A percentile compares a stretch with the other conserved stretches of the same genome.
Evolutionary conservation across 2,113 vertebrate species (phyloP).

Genomic region (Gymnarchus niloticus): DNA sequence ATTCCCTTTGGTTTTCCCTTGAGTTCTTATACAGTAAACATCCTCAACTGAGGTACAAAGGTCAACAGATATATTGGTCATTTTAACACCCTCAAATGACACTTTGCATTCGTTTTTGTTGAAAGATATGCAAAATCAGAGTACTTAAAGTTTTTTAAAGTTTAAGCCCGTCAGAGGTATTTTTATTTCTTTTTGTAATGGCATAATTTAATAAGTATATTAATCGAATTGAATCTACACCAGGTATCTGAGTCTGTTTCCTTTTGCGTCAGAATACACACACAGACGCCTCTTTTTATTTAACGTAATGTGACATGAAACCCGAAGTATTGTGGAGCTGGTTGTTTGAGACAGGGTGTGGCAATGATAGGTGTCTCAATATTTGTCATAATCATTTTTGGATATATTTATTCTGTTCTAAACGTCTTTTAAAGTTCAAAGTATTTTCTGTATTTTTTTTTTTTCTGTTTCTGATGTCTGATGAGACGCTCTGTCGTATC

Average conservation of each 20-base stretch:
- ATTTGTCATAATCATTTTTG: slow-evolving; percentile 21
- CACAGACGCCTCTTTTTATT: not conserved
- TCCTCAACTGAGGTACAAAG: slow-evolving; percentile 15
- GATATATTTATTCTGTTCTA: slow-evolving; percentile 2
- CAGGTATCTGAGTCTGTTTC: not conserved
- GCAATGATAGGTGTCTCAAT: slow-evolving; percentile 10
- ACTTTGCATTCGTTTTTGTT: slow-evolving; percentile 13
- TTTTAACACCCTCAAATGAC: slow-evolving; percentile 16
- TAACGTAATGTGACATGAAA: slow-evolving; percentile 1
- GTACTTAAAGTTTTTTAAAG: not conserved
- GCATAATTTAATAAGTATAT: not conserved
- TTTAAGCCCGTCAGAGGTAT: not conserved
- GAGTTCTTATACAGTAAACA: not conserved
- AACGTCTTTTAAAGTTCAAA: slow-evolving; percentile 13
- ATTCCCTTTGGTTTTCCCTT: slow-evolving; percentile 2
- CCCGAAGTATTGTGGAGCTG: not conserved
- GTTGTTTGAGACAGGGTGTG: slow-evolving; percentile 21
- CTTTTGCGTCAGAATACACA: not conserved
- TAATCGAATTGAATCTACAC: not conserved
- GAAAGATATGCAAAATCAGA: not conserved
- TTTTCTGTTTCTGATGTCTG: not conserved
- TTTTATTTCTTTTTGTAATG: not conserved
- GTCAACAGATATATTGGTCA: slow-evolving; percentile 22
- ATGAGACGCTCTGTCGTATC: slow-evolving; percentile 1
- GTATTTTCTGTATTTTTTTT: not conserved